Conservation (phyloP, 53 echinoderm and acorn worm species). For the Actinopyga echinites region DNA sequence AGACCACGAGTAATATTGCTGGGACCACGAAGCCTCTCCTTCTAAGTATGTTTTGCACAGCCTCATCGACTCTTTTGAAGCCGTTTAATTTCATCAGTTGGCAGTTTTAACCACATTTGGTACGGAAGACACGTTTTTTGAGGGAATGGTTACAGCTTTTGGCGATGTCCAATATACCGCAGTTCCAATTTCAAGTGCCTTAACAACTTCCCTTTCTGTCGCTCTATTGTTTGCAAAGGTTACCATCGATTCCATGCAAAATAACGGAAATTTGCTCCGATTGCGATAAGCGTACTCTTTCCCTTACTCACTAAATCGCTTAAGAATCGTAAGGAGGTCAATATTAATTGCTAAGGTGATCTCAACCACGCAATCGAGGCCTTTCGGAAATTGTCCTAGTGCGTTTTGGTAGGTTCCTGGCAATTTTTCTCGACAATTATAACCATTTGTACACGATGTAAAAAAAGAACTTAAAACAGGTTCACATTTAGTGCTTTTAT, state of each 20-base stretch:
- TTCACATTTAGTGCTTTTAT: too few species aligned
- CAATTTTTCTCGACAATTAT: too few species aligned
- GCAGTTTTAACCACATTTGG: slow-evolving; percentile 24
- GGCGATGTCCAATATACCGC: slow-evolving; percentile 1
- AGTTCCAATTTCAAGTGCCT: slow-evolving; percentile 27
- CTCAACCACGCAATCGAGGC: slow-evolving; percentile 36
- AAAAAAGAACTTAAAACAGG: too few species aligned
- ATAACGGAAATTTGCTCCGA: slow-evolving; percentile 43
- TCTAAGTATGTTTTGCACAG: too few species aligned
- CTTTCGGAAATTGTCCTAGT: slow-evolving; percentile 39
- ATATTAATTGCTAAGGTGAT: slow-evolving; percentile 33
- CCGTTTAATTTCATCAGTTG: too few species aligned
- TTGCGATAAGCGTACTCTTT: slow-evolving; percentile 24
- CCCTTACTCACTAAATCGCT: slow-evolving; percentile 18
- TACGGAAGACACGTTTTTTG: slow-evolving; percentile 33
- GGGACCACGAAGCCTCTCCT: too few species aligned
- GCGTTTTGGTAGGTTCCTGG: too few species aligned
- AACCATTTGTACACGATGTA: too few species aligned
- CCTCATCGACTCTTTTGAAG: too few species aligned
- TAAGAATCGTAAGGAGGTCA: slow-evolving; percentile 28
- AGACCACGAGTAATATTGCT: too few species aligned
- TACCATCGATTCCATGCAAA: slow-evolving; percentile 11
- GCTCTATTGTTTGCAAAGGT: slow-evolving; percentile 17
- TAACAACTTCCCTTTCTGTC: slow-evolving; percentile 23
- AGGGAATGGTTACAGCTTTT: slow-evolving; percentile 22